Evolutionary conservation across 2,888 invertebrate species (phyloP), one percentile per base, ranked within the genome.

Genomic region (Dendrolimus pini): DNA sequence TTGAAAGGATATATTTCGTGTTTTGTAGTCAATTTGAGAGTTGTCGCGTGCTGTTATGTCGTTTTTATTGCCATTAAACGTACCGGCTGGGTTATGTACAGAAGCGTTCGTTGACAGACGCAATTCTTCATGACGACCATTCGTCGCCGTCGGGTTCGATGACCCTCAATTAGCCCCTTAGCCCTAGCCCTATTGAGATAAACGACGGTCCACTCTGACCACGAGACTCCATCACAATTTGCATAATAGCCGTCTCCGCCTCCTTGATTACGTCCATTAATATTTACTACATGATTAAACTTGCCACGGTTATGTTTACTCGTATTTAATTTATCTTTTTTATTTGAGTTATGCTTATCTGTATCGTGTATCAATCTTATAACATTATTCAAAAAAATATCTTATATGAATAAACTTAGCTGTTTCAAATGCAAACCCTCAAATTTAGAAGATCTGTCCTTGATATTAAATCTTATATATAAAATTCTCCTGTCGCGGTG

Each of bases 101-200:
- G 64, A 53, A 66, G 67, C 68, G 67, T 70, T 66, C 67, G 72
- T 70, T 70, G 71, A 70, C 73, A 70, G 69, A 60, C 42, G 71
- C 70, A 71, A 74, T 78, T 69, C 71, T 65, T 80, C 75, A 75
- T 75, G 9, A 65, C 67, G 72, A 74, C 73, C 72, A 77, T 82
- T 75, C 77, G 71, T 73, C 70, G 72, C 68, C 30, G 64, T 58
- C 65, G 69, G 65, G 83, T 81, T 85, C 79, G 74, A 78, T 69
- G 82, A 77, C 78, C 83, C 70, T 74, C 80, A 82, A 85, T 85
- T 83, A 83, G 76, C 70, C 73, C 66, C 75, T 71, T 70, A 75
- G 79, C 79, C 78, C 77, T 80, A 80, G 74, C 76, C 80, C 77
- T 81, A 80, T 83, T 82, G 77, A 82, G 78, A 81, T 80, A 76